Evolutionary conservation across 1,140 invertebrate species (phyloP), one percentile per base, ranked within the genome.

Genomic region (Magallana ariakensis): DNA sequence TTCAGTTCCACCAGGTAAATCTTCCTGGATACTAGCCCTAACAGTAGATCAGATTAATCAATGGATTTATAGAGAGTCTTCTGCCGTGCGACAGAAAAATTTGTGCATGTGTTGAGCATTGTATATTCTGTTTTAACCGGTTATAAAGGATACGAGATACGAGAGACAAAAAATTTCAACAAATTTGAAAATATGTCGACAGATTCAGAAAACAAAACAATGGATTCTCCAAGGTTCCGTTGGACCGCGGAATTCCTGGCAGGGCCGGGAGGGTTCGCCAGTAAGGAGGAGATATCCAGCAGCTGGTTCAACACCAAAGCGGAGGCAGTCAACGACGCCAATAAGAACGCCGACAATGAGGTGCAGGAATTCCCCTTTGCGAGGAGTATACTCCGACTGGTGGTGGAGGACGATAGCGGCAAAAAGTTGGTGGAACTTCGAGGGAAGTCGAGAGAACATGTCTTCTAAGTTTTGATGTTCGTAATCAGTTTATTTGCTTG

Each of bases 181-280:
- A 46, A 46, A 46, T 46, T 46, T 5, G 3, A 46, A 46, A 75
- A 26, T 11, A 75, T 75, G 66, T 75, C 66, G 8, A 75, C 66
- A 0, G 66, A 75, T 11, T 26, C 26, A 26, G 66, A 16, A 55
- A 82, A 54, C 19, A 82, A 55, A 82, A 55, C 19, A 81, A 13
- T 9, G 26, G 81, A 62, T 11, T 54, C 58, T 33, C 66, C 85
- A 13, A 58, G 33, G 11, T 86, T 53, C 19, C 57, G 85, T 22
- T 86, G 85, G 85, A 81, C 62, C 16, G 85, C 80, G 22, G 85
- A 86, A 13, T 86, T 86, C 9, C 16, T 86, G 1, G 85, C 85
- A 10, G 85, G 85, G 19, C 46, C 85, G 11, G 85, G 85, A 6
- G 85, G 85, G 46, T 86, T 26, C 81, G 58, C 81, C 16, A 60